Evolutionary conservation across 2,888 invertebrate genomes (phyloP), one percentile per base, ranked within the genome.

Genomic region (Amitus sp.): DNA sequence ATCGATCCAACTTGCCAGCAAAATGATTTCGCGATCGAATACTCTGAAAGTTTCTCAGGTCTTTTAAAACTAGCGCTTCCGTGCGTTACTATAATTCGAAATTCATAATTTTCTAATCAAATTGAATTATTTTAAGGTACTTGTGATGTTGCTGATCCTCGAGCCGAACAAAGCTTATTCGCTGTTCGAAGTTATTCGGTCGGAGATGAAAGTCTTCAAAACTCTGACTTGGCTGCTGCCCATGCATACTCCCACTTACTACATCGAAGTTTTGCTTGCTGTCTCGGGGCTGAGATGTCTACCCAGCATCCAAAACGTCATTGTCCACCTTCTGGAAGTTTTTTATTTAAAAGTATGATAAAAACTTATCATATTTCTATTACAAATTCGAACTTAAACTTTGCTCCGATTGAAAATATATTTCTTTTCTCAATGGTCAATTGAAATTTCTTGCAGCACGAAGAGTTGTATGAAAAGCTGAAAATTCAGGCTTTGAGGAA

Each of bases 1-100:
- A 0, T 80, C 78, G 33, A 66, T 82, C 45, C 78, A 80, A 50
- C 68, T 82, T 7, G 81, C 80, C 2, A 77, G 76, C 58, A 82
- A 82, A 67, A 69, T 81, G 61, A 75, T 77, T 19, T 74, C 74
- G 4, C 63, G 72, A 58, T 59, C 67, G 0, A 66, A 45, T 15
- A 58, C 62, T 20, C 52, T 79, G 15, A 56, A 66, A 18, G 67
- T 74, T 53, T 59, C 69, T 18, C 71, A 74, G 62, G 78, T 77
- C 19, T 30, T 23, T 23, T 23, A 23, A 23, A 23, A 43, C n/a
- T n/a, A n/a, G n/a, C n/a, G n/a, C n/a, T n/a, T n/a, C n/a, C n/a
- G n/a, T n/a, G n/a, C n/a, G n/a, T n/a, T n/a, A n/a, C n/a, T n/a
- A n/a, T n/a, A n/a, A n/a, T n/a, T n/a, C n/a, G n/a, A n/a, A n/a